These are phyloP conservation scores for Boulengeromyrus knoepffleri DNA, from an alignment of 2,113 vertebrate species.

Conservation along the genomic window DNA sequence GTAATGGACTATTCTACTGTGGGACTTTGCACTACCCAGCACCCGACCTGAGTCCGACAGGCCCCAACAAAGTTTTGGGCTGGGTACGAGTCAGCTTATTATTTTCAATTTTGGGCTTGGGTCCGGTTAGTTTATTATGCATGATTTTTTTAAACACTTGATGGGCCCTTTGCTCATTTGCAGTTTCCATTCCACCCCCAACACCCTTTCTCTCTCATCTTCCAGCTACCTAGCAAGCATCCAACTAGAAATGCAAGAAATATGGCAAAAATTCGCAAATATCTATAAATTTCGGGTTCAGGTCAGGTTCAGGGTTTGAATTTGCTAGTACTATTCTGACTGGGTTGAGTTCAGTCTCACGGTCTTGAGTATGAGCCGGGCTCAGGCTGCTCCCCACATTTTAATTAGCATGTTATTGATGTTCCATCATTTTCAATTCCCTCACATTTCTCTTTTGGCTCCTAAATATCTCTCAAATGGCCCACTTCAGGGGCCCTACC, in stretches of 20 bases:
- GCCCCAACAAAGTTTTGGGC: neutral
- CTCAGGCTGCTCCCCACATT: neutral
- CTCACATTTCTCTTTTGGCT: neutral
- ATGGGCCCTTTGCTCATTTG: neutral
- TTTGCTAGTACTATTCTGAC: neutral
- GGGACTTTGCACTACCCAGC: neutral
- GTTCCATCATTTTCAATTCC: neutral
- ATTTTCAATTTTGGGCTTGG: neutral
- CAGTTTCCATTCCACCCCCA: neutral
- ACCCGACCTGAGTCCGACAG: neutral
- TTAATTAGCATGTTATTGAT: neutral
- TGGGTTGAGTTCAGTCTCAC: neutral
- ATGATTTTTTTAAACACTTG: neutral
- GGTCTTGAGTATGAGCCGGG: neutral
- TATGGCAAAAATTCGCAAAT: neutral
- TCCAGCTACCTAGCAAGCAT: neutral
- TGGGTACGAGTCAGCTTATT: neutral
- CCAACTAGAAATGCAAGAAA: neutral
- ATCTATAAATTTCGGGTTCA: neutral
- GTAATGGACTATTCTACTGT: neutral
- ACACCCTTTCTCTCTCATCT: neutral
- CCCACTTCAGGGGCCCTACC: neutral
- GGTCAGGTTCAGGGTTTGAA: neutral
- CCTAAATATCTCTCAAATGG: neutral
- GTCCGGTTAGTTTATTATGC: neutral